Evolutionary conservation across 2,797 vertebrate species (phyloP), one percentile per base, ranked within the genome.

Genomic region (Brotula barbata): DNA sequence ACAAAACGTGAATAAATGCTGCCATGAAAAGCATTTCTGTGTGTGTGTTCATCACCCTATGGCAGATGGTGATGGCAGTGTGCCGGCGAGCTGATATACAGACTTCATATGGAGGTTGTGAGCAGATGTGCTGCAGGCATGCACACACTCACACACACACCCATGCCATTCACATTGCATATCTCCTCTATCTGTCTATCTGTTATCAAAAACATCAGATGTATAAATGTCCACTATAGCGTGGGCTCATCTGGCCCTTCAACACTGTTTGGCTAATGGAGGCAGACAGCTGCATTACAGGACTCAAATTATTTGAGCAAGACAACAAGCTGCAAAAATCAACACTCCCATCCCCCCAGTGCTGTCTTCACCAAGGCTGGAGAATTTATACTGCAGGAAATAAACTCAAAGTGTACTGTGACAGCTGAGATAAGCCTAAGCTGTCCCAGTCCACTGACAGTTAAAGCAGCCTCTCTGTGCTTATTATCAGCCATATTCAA

Each of bases 381-480:
- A 28, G 71, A 60, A 69, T 69, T 65, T 49, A 75, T 79, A 20
- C 34, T 39, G 60, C 46, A 69, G 44, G 49, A 73, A 64, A 65
- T 40, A n/a, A 22, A 51, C 46, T 70, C 22, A 59, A 31, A 65
- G 55, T 65, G 44, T 54, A 56, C 21, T 50, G 58, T 65, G 69
- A 73, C 44, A 49, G 39, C 23, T 41, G 57, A 58, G 58, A 75
- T 72, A 56, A 69, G 64, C 72, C 65, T 50, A 50, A 58, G 56
- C 39, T 5, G 10, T 58, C 64, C 5, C 6, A 14, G 50, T 39
- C 55, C 33, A 50, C 46, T 67, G 62, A 73, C 56, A 57, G 40
- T 63, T 50, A 31, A 60, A 36, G 49, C 50, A 51, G 13, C 25
- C 49, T 50, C 41, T 70, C 64, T 56, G 48, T 7, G n/a, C 21